Base-by-base conservation (phyloP, 2,113 vertebrate species). In the Pongo abelii region DNA sequence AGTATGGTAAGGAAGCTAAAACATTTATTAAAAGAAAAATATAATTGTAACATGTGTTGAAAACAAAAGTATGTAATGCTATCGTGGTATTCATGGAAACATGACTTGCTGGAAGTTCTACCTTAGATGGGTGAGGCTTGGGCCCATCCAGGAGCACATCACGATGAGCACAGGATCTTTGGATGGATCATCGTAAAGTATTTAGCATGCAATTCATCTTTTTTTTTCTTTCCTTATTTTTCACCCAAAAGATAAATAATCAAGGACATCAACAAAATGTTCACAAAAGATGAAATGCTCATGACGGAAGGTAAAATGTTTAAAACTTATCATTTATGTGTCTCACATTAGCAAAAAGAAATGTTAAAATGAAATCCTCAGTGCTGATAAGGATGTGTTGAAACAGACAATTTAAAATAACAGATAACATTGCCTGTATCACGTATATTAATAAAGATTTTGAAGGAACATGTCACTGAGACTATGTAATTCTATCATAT, bases 71-170 rank as follows among this genome's bases (percentile, higher is more conserved):
- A 1, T 64, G 5, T 35, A 7, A 14, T 35, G 10, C 0, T 16
- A 46, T 32, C 22, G 4, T 1, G 38, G 10, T 5, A 40, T 78
- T 57, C 18, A 25, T 8, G 8, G 61, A 84, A 89, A 70, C 14
- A 17, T 18, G 11, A 3, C 32, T 67, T 6, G 9, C 35, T 6
- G n/a, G 20, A 16, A 30, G 8, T 38, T 43, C 17, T 27, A 35
- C 20, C 2, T 75, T 55, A 46, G 30, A 6, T 5, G 22, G 11
- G 0, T 7, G 52, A 13, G 12, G 13, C 8, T 10, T 61, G 3
- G 20, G 6, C 14, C 2, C 4, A 25, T 32, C 16, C 6, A 9
- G 6, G 67, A 1, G 6, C 11, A 4, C 0, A 16, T 14, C 18
- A 48, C 43, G 35, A 59, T 32, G 20, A 69, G 7, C 20, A 88